Evolutionary conservation across 2,888 invertebrate species (phyloP), one percentile per base, ranked within the genome.

Genomic region (Criorhina ranunculi): DNA sequence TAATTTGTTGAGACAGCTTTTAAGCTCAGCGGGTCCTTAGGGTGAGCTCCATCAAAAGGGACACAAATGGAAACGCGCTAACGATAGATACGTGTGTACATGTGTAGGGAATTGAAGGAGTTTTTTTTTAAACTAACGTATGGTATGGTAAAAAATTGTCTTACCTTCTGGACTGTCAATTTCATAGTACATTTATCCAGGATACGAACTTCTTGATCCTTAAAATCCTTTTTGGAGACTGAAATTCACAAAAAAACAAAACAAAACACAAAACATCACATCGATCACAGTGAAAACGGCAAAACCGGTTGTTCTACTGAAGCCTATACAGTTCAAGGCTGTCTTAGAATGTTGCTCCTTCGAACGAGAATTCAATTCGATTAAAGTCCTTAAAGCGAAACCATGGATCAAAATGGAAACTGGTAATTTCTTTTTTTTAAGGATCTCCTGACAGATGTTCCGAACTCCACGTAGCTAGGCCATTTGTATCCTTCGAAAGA

Each of bases 101-200:
- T 66, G n/a, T 46, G 19, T n/a, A 31, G 1, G 12, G 2, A n/a
- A 19, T 40, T 46, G 9, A 46, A 33, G 53, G 17, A 37, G 44
- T 12, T 59, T 51, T 57, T 24, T 24, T 24, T 24, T 2, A 33
- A 31, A 8, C 44, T 29, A 76, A 15, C 53, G 72, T 78, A 78
- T 79, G 67, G 51, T 33, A 15, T 15, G 46, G 7, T 37, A 75
- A 42, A 59, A 31, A 24, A 11, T 6, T n/a, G 8, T 86, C 90
- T 90, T 88, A 91, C 91, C 91, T 91, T 90, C 90, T 88, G 91
- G 90, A 89, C 90, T 89, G 88, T 91, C 91, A 90, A 91, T 91
- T 91, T 91, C 91, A 91, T 91, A 90, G 91, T 91, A 91, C 91
- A 91, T 91, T 89, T 89, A 91, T 89, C 87, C 88, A 86, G 75